Conservation (phyloP, 2,888 invertebrate genomes). For the Euclidia mi region DNA sequence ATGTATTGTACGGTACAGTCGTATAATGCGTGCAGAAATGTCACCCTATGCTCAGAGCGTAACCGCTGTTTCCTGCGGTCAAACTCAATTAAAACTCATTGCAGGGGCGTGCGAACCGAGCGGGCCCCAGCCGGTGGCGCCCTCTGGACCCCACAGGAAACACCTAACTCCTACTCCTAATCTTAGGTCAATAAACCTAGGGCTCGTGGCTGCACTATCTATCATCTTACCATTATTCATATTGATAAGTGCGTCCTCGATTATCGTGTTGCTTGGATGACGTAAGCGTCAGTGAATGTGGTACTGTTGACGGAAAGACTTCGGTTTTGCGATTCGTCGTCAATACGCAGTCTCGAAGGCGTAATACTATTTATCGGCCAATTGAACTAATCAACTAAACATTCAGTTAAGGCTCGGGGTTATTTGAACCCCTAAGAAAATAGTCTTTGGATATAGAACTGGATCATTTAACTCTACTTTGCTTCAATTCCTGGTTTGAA, state of each 20-base stretch:
- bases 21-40: slow-evolving; percentile 56
- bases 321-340: too few relatives aligned
- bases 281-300: too few relatives aligned
- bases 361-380: too few relatives aligned
- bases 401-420: too few relatives aligned
- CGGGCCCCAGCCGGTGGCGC: slow-evolving; percentile 49
- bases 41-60: slow-evolving; percentile 78
- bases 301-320: too few relatives aligned
- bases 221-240: slow-evolving; percentile 14
- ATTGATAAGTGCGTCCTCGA: slow-evolving; percentile 14
- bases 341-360: too few relatives aligned
- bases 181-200: slow-evolving; percentile 66
- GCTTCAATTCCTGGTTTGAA: too few relatives aligned
- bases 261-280: too few relatives aligned
- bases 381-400: too few relatives aligned
- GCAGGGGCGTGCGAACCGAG: slow-evolving; percentile 86
- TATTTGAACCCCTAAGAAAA: too few relatives aligned
- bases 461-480: too few relatives aligned
- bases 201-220: slow-evolving; percentile 65
- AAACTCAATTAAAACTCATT: slow-evolving; percentile 88
- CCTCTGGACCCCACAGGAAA: slow-evolving; percentile 81
- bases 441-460: too few relatives aligned
- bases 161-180: slow-evolving; percentile 75
- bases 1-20: neutral
- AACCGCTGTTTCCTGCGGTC: slow-evolving; percentile 81